These are phyloP conservation scores for Fabriciana adippe DNA, from an alignment of 2,888 invertebrate species.

Conservation along the genomic window DNA sequence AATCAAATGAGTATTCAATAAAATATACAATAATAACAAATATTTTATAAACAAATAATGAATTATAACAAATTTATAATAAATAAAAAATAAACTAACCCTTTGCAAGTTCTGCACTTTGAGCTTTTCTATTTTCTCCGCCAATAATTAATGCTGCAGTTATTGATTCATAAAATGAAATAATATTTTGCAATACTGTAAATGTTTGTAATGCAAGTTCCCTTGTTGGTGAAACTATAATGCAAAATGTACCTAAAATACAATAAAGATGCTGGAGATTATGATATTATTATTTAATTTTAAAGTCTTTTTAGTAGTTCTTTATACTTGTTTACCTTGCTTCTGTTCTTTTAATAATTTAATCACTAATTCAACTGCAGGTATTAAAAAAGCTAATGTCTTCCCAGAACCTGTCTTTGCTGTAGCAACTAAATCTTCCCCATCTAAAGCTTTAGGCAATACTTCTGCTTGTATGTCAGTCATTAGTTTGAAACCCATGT, in stretches of 20 bases:
- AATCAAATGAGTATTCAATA: background rate
- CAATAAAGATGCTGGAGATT: slow-evolving; percentile 16
- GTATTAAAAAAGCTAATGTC: slow-evolving; percentile 96
- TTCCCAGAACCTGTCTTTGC: slow-evolving; percentile 99
- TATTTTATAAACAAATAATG: background rate
- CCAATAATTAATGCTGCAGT: slow-evolving; percentile 96
- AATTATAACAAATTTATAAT: background rate
- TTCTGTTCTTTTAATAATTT: slow-evolving; percentile 67
- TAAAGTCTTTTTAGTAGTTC: background rate
- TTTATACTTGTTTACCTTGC: slow-evolving; percentile 34
- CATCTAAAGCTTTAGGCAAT: slow-evolving; percentile 93
- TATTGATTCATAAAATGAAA: slow-evolving; percentile 89
- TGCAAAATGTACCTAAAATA: slow-evolving; percentile 88
- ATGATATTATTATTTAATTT: slow-evolving; percentile 10
- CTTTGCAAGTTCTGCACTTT: slow-evolving; percentile 91
- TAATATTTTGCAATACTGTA: slow-evolving; percentile 93
- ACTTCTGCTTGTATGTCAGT: slow-evolving; percentile 96
- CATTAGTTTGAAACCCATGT: slow-evolving; percentile 95
- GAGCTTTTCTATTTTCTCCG: slow-evolving; percentile 92
- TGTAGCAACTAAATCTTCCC: slow-evolving; percentile 95
- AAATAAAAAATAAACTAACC: slow-evolving; percentile 66
- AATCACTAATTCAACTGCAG: slow-evolving; percentile 93
- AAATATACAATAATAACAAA: slow-evolving; percentile 1
- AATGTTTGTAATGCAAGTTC: slow-evolving; percentile 98
- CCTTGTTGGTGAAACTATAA: slow-evolving; percentile 97